A percentile compares a stretch with the other conserved stretches of the same genome.
phyloP scores from a whole-genome alignment of 2,797 vertebrate species.

The Centropyge bicolor region DNA sequence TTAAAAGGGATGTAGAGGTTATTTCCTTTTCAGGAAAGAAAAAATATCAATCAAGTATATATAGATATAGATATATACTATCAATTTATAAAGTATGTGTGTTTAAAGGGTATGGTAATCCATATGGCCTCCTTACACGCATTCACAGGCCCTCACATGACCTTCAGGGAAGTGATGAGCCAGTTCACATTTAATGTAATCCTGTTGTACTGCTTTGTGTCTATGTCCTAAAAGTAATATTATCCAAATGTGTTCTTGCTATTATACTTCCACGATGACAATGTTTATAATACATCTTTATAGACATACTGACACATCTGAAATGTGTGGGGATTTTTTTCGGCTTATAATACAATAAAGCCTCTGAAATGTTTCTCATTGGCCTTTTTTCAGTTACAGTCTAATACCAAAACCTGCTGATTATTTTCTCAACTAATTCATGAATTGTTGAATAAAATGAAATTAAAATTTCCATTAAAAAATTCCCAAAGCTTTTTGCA shows the following conservation, averaged over 20 bases:
- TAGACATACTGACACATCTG: slow-evolving; percentile 74
- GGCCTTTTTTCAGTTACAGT: slow-evolving; percentile 8
- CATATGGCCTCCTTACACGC: slow-evolving; percentile 64
- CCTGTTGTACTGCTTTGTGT: slow-evolving; percentile 78
- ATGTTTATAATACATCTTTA: slow-evolving; percentile 77
- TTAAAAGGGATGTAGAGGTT: slow-evolving; percentile 72
- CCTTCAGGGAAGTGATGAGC: slow-evolving; percentile 56
- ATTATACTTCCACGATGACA: slow-evolving; percentile 77
- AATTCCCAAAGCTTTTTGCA: not conserved
- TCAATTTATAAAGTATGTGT: slow-evolving; percentile 73
- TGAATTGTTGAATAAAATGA: not conserved
- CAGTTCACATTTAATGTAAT: slow-evolving; percentile 75
- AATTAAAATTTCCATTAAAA: not conserved
- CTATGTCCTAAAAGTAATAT: slow-evolving; percentile 77
- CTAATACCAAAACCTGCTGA: not conserved
- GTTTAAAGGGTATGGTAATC: slow-evolving; percentile 69
- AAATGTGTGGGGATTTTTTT: slow-evolving; percentile 61
- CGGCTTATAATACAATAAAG: slow-evolving; percentile 78
- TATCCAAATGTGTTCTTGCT: slow-evolving; percentile 78
- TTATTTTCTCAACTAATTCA: not conserved
- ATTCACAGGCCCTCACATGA: slow-evolving; percentile 60
- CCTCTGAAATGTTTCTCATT: slow-evolving; percentile 54
- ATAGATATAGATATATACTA: slow-evolving; percentile 73
- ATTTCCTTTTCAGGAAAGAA: slow-evolving; percentile 68
- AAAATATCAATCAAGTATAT: slow-evolving; percentile 73